A percentile compares a stretch with the other conserved stretches of the same genome.
Evolutionary conservation across 2,113 vertebrate genomes (phyloP).

Genomic region (Notiomystis cincta): DNA sequence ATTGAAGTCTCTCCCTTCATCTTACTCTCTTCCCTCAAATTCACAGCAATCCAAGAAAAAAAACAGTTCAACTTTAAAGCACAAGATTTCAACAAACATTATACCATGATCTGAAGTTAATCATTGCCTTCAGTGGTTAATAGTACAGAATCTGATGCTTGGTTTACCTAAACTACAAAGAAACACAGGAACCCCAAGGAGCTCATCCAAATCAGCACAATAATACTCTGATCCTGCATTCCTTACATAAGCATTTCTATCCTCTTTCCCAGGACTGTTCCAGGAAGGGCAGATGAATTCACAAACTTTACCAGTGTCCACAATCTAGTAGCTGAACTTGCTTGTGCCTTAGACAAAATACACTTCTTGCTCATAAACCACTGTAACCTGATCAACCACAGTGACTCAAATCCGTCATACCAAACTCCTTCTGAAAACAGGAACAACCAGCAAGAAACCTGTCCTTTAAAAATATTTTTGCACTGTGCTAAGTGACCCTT

Average conservation of each 20-base stretch:
- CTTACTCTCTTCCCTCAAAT: not conserved
- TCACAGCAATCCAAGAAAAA: not conserved
- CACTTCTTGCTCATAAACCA: not conserved
- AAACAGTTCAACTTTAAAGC: not conserved
- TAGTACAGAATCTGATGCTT: not conserved
- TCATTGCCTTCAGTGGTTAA: not conserved
- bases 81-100: not conserved
- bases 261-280: not conserved
- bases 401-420: not conserved
- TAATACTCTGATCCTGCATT: not conserved
- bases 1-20: not conserved
- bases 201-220: not conserved
- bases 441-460: not conserved
- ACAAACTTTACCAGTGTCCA: not conserved
- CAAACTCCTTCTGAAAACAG: not conserved
- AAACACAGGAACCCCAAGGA: not conserved
- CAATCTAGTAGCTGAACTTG: not conserved
- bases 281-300: not conserved
- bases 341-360: not conserved
- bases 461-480: conserved; percentile 2
- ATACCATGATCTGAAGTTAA: not conserved
- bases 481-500: not conserved
- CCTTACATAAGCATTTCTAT: not conserved
- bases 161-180: not conserved
- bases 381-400: not conserved